Evolutionary conservation across 2,797 vertebrate genomes (phyloP).

Genomic region (Zenarchopterus dispar): DNA sequence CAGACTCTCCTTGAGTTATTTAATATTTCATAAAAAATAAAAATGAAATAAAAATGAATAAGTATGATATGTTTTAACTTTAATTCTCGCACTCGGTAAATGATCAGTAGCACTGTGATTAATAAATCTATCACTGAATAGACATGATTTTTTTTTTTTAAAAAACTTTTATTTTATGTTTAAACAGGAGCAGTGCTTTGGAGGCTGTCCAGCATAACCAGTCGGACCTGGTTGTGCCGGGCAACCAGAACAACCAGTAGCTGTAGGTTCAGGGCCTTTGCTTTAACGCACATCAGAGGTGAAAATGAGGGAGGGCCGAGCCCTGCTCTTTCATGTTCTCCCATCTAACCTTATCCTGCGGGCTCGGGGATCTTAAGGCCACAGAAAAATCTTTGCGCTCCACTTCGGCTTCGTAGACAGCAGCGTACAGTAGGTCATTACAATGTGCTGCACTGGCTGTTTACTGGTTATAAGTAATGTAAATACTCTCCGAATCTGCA

Average conservation of each 20-base stretch:
- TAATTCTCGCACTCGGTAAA: conserved; percentile 45
- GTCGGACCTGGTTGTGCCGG: conserved; percentile 13
- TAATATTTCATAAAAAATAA: conserved; percentile 42
- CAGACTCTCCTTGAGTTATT: conserved; percentile 40
- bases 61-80: conserved; percentile 30
- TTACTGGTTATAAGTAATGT: conserved; percentile 24
- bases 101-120: conserved; percentile 71
- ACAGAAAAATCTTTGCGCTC: conserved; percentile 4
- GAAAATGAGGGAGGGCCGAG: background rate
- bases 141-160: conserved; percentile 18
- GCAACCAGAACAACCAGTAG: conserved; percentile 1
- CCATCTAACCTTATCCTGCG: conserved; percentile 20
- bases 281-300: conserved; percentile 20
- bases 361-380: conserved; percentile 43
- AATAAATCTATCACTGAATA: conserved; percentile 54
- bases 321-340: conserved; percentile 18
- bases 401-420: conserved; percentile 28
- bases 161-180: conserved; percentile 5
- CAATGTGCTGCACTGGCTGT: conserved; percentile 28
- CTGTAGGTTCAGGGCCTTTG: conserved; percentile 25
- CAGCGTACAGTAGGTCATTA: conserved; percentile 16
- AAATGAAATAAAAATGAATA: no score
- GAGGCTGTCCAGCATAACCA: conserved; percentile 29
- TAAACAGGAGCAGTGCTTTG: conserved; percentile 15
- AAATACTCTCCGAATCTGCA: conserved; percentile 33